A percentile compares a stretch with the other conserved stretches of the same genome.
These are phyloP conservation scores for Mythimna loreyi DNA, from an alignment of 2,888 invertebrate species.

Conservation along the genomic window DNA sequence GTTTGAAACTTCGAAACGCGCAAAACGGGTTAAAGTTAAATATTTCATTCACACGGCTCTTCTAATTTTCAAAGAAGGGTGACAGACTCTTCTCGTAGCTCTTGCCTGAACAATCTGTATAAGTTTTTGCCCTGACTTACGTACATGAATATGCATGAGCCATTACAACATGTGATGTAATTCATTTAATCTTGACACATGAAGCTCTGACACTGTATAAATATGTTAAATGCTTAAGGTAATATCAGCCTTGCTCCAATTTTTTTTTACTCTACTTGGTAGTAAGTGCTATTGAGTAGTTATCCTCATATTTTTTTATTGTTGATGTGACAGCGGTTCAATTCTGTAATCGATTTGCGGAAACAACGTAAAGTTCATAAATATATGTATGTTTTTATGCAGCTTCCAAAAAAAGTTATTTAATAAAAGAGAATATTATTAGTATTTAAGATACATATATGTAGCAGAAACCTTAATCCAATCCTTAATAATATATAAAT, in stretches of 20 bases:
- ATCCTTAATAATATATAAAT: too few species aligned
- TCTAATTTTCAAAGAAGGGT: not conserved
- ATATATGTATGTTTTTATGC: not conserved
- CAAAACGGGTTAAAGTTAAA: too few species aligned
- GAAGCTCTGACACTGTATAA: constrained; percentile 36
- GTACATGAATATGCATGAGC: constrained; percentile 37
- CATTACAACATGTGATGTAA: constrained; percentile 31
- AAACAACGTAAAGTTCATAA: not conserved
- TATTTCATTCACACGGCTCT: not conserved
- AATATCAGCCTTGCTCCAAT: constrained; percentile 39
- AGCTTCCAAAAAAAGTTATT: not conserved
- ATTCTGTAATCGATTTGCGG: not conserved
- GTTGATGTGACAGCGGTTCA: not conserved
- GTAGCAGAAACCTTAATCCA: not conserved
- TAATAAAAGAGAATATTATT: too few species aligned
- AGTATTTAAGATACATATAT: too few species aligned
- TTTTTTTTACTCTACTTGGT: constrained; percentile 5
- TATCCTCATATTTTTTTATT: constrained; percentile 23
- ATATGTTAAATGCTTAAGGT: constrained; percentile 21
- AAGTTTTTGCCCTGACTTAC: constrained; percentile 23
- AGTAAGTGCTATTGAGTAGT: constrained; percentile 1
- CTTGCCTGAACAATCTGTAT: not conserved
- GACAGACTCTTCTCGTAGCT: not conserved
- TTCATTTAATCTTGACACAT: constrained; percentile 46
- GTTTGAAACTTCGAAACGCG: not conserved